A percentile compares a stretch with the other conserved stretches of the same genome.
Conservation (phyloP, 1,140 invertebrate genomes). For the Conopomorpha cramerella region DNA sequence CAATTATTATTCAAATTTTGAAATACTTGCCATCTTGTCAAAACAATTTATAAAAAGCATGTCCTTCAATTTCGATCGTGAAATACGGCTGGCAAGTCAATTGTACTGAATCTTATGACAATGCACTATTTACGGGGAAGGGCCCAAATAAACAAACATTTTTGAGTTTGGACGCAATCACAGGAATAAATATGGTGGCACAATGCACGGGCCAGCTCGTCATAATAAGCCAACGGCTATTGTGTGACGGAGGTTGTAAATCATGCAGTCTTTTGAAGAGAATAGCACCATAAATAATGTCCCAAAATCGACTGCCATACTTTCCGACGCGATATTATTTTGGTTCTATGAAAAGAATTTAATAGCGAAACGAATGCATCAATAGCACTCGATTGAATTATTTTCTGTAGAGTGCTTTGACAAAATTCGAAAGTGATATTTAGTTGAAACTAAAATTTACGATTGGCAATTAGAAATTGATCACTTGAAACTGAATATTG, state of each 20-base stretch:
- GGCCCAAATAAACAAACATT: constrained; percentile 55
- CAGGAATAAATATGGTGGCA: constrained; percentile 45
- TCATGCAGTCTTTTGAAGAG: constrained; percentile 48
- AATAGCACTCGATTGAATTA: too few species aligned
- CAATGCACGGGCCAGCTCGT: constrained; percentile 47
- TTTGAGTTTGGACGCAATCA: constrained; percentile 39
- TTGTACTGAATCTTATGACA: constrained; percentile 34
- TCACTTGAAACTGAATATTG: too few species aligned
- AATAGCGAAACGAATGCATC: constrained; percentile 43
- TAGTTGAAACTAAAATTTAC: too few species aligned
- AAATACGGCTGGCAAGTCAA: constrained; percentile 36
- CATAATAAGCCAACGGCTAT: constrained; percentile 53
- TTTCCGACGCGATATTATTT: constrained; percentile 26
- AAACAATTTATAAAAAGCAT: constrained; percentile 20
- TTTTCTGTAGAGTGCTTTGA: too few species aligned
- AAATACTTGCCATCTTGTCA: constrained; percentile 26
- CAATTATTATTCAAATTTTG: too few species aligned
- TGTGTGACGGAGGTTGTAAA: constrained; percentile 46
- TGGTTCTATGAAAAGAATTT: constrained; percentile 28
- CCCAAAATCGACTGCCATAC: constrained; percentile 27
- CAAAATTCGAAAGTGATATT: too few species aligned
- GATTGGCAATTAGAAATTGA: too few species aligned
- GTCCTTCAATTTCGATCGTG: constrained; percentile 34
- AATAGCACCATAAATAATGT: constrained; percentile 54
- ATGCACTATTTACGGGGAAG: constrained; percentile 46